Base-by-base conservation (phyloP, 1,140 invertebrate species). In the Dendroctonus ponderosae region DNA sequence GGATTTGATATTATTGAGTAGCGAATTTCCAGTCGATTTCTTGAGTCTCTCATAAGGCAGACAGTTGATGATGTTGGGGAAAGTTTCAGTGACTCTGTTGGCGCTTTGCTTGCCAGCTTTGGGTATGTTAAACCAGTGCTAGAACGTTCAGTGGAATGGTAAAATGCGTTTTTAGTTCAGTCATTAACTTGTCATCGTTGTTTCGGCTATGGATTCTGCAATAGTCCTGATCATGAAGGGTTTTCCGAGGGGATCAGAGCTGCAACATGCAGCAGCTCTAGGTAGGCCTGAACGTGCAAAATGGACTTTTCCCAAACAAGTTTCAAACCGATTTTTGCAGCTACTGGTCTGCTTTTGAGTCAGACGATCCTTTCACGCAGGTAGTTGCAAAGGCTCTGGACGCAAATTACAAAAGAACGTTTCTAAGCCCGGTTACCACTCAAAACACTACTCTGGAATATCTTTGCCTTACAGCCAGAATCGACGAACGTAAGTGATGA, bases 191-290 rank as follows among this genome's bases (percentile, higher is more conserved):
- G 37, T 0, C 53, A 56, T 42, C 5, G 37, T 6, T 56, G 37
- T 12, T 56, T 56, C 39, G 53, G 53, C 0, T 9, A 56, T 40
- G 11, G 53, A 12, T 56, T 56, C 15, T 56, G 53, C 53, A 26
- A 56, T 26, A 38, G 41, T 0, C 53, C 53, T 11, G 7, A 39
- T n/a, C 53, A 56, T 42, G 40, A 39, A 37, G 53, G 9, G 38
- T 56, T 40, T n/a, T 0, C 15, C 11, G 8, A 5, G n/a, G 11
- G 5, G 5, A 15, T 42, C 6, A n/a, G 26, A n/a, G 41, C 5
- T n/a, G 53, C 40, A 7, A 56, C 53, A 40, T 39, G 53, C 41
- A 52, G 15, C 37, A 26, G 50, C 9, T 52, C 12, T 26, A 52
- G 38, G 50, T 52, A 26, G 38, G 50, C 37, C 8, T 14, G 7